phyloP scores from a whole-genome alignment of 2,113 vertebrate species.

The Chaetodon auriga region DNA sequence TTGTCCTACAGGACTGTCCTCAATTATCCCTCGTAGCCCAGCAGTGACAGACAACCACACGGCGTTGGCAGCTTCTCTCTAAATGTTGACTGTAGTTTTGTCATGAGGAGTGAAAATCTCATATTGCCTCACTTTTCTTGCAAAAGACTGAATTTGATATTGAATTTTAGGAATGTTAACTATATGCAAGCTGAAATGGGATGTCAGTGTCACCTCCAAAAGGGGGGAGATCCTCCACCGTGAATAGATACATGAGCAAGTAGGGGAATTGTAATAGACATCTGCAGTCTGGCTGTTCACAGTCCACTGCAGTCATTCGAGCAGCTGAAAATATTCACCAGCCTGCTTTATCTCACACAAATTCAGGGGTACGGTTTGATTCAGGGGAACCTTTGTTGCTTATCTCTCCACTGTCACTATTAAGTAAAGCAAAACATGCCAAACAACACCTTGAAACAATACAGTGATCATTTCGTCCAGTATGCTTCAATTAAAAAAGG shows the following conservation, averaged over 20 bases:
- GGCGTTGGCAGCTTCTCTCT: neutral
- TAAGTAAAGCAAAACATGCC: too few species aligned
- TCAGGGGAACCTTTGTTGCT: neutral
- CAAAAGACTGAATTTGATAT: neutral
- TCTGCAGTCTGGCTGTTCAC: neutral
- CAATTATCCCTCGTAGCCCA: neutral
- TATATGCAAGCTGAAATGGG: neutral
- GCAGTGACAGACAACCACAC: constrained; percentile 13
- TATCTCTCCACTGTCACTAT: neutral
- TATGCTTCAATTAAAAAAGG: neutral
- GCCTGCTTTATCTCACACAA: neutral
- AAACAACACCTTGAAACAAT: too few species aligned
- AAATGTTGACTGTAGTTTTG: neutral
- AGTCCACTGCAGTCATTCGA: neutral
- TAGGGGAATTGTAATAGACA: neutral
- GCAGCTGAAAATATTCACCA: constrained; percentile 8
- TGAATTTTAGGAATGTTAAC: neutral
- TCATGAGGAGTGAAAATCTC: neutral
- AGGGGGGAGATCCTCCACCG: neutral
- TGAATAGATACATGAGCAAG: neutral
- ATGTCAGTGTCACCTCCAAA: neutral
- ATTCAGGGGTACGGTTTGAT: neutral
- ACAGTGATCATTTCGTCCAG: too few species aligned
- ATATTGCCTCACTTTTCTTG: neutral
- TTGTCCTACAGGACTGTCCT: neutral